These are phyloP conservation scores for Polypedilum pembai DNA, from an alignment of 1,140 invertebrate species.

Conservation along the genomic window DNA sequence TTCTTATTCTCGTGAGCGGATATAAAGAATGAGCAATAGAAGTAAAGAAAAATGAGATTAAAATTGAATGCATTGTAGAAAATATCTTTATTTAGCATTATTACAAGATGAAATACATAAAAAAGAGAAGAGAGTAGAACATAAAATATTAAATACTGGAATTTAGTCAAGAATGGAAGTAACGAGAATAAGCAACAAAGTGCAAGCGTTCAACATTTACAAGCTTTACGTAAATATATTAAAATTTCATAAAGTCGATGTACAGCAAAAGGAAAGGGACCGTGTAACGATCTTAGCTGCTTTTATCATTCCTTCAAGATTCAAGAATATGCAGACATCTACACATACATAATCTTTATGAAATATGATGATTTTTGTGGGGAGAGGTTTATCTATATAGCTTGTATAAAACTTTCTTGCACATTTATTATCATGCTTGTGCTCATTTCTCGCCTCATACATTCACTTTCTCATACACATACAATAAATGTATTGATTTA, in stretches of 20 bases:
- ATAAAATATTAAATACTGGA: constrained; percentile 10
- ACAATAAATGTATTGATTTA: not conserved
- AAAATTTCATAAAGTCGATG: constrained; percentile 14
- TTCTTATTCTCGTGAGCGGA: not conserved
- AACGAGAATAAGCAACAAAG: not conserved
- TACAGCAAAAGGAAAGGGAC: not conserved
- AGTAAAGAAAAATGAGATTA: not conserved
- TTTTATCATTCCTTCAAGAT: not conserved
- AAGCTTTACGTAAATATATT: not conserved
- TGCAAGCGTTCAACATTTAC: not conserved
- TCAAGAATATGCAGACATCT: not conserved
- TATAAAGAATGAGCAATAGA: not conserved
- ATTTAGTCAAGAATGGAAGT: not conserved
- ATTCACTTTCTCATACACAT: not conserved
- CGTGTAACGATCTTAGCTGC: not conserved
- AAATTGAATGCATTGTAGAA: not conserved
- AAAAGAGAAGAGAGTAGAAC: not conserved
- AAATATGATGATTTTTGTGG: constrained; percentile 5
- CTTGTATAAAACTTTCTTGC: not conserved
- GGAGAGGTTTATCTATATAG: not conserved
- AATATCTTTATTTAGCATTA: too few relatives aligned
- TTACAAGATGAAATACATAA: not conserved
- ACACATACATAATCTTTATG: not conserved
- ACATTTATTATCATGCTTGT: not conserved
- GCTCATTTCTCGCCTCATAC: not conserved